Evolutionary conservation across 2,888 invertebrate species (phyloP), one percentile per base, ranked within the genome.

Genomic region (Acanthosepion esculentum): DNA sequence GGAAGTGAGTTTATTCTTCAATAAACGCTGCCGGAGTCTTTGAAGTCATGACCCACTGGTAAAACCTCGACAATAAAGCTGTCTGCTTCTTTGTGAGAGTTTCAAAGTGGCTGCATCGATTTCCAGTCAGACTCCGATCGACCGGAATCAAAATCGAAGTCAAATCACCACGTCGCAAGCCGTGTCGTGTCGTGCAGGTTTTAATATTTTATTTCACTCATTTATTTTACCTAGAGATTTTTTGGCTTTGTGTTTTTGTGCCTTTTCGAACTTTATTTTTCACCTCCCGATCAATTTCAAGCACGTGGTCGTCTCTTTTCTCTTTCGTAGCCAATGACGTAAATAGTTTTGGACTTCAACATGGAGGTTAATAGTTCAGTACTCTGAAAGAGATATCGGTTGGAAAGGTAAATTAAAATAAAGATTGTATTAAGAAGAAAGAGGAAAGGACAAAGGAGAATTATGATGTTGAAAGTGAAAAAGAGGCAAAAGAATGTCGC

Each of bases 51-150:
- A 78, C 78, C 78, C 78, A 78, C n/a, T 78, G 18, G 78, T 33
- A n/a, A n/a, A 78, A 78, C n/a, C 78, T n/a, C 78, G 78, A 78
- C 78, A 78, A 78, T 78, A 78, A 78, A 78, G 78, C 78, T 78
- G 78, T 78, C n/a, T 78, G n/a, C 78, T 18, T 78, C 78, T 78
- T 78, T 78, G 78, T 78, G 78, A 78, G 78, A n/a, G 33, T 78
- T 15, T 78, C n/a, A 78, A 78, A 78, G 78, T 78, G 78, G n/a
- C 78, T 78, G 8, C n/a, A 78, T 78, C n/a, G 78, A 78, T 78
- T 78, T 78, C 78, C 78, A 78, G n/a, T n/a, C 78, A 78, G 78
- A 78, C 33, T 78, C 18, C 78, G 78, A 78, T 78, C 78, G 78
- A 78, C 78, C 78, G n/a, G 78, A 78, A 78, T 78, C 29, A 26